Percentiles rank a stretch among this genome's conserved stretches.
Evolutionary conservation across 2,113 vertebrate species (phyloP).

Genomic region (Ictidomys tridecemlineatus): DNA sequence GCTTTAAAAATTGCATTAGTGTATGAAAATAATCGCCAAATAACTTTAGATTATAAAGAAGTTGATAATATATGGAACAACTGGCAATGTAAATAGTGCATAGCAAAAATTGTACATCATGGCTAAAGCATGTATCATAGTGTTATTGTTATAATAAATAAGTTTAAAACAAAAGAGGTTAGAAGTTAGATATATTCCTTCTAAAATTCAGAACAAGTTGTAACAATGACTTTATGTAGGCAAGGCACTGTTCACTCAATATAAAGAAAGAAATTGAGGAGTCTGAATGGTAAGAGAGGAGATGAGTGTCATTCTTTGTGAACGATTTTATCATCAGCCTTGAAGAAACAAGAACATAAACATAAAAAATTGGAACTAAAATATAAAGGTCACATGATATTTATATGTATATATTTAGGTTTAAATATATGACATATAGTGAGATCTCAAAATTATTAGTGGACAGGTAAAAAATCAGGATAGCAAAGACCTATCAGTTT

Average conservation of each 20-base stretch:
- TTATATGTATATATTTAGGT: neutral
- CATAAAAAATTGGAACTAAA: neutral
- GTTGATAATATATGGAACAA: neutral
- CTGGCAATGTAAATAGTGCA: neutral
- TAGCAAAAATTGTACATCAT: neutral
- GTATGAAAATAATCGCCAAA: neutral
- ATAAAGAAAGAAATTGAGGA: neutral
- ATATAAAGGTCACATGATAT: neutral
- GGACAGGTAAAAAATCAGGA: neutral
- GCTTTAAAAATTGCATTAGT: neutral
- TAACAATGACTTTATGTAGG: neutral
- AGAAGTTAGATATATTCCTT: neutral
- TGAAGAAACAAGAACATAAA: neutral
- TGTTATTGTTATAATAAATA: neutral
- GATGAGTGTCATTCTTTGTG: neutral
- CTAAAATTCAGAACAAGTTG: neutral
- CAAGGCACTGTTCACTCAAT: neutral
- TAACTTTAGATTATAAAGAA: neutral
- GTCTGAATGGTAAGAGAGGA: neutral
- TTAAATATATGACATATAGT: neutral
- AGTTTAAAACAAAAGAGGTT: neutral
- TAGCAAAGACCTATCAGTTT: neutral
- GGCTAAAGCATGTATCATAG: neutral
- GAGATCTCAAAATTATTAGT: neutral
- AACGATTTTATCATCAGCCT: neutral